Evolutionary conservation across 2,113 vertebrate species (phyloP).

Genomic region (Hiodon alosoides): DNA sequence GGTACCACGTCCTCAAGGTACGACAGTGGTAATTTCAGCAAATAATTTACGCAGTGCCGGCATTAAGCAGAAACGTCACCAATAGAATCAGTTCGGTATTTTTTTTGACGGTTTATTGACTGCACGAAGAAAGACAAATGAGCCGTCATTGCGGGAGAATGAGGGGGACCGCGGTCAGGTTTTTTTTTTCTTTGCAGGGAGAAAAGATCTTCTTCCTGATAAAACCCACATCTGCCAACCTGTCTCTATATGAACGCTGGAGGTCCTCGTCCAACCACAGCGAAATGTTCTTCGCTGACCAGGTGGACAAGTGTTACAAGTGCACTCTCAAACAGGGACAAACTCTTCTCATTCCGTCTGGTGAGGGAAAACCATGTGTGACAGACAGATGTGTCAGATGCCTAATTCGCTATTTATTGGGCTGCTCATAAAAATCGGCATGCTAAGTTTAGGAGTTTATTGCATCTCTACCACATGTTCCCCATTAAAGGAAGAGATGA

Average conservation of each 20-base stretch:
- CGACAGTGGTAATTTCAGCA: conserved; percentile 23
- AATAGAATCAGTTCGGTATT: neutral
- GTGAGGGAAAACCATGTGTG: conserved; percentile 54
- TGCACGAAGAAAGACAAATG: neutral
- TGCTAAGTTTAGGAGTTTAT: too few relatives aligned
- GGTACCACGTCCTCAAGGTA: conserved; percentile 96
- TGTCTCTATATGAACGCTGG: conserved; percentile 96
- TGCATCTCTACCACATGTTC: too few relatives aligned
- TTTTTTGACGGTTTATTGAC: neutral
- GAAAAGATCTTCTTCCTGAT: conserved; percentile 99
- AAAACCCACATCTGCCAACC: conserved; percentile 92
- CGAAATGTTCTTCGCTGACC: conserved; percentile 98
- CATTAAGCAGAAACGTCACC: neutral
- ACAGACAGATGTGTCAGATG: neutral
- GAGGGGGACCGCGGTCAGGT: neutral
- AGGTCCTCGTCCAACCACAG: conserved; percentile 91
- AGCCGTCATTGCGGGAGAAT: neutral
- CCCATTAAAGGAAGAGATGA: neutral
- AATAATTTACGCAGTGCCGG: neutral
- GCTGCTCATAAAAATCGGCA: too few relatives aligned
- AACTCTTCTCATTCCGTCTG: conserved; percentile 93
- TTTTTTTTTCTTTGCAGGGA: conserved; percentile 64
- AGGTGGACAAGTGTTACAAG: conserved; percentile 97
- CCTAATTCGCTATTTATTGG: neutral
- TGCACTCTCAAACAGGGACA: conserved; percentile 95